Conservation (phyloP, 1,140 invertebrate genomes). For the Harpegnathos saltator region DNA sequence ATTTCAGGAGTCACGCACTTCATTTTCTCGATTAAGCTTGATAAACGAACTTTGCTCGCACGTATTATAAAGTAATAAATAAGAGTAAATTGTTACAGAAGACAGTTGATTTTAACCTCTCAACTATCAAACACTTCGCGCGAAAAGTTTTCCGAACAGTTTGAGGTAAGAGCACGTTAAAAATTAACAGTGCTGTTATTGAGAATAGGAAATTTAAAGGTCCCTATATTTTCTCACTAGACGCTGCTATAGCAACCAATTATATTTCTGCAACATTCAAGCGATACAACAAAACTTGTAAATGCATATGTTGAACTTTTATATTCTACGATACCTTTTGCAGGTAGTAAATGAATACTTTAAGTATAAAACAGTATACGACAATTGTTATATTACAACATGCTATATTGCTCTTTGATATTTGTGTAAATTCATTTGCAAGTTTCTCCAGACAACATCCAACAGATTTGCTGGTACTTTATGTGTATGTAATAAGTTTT, state of each 20-base stretch:
- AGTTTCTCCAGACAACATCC: constrained; percentile 79
- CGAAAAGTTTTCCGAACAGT: constrained; percentile 25
- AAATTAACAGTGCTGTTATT: background rate
- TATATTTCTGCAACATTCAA: background rate
- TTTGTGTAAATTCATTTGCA: constrained; percentile 82
- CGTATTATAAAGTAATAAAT: background rate
- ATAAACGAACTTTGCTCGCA: constrained; percentile 73
- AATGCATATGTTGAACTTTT: background rate
- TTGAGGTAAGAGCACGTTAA: background rate
- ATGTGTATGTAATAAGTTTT: constrained; percentile 78
- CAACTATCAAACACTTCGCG: constrained; percentile 55
- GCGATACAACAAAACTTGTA: background rate
- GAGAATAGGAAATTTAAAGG: background rate
- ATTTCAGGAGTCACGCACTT: constrained; percentile 98
- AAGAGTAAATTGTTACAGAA: background rate
- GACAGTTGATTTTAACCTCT: constrained; percentile 41
- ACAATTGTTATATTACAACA: constrained; percentile 81
- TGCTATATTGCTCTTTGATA: constrained; percentile 81
- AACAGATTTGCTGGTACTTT: constrained; percentile 81
- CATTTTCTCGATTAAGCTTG: constrained; percentile 87
- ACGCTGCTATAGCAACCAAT: background rate
- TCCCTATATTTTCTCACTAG: background rate
- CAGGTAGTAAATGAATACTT: constrained; percentile 79
- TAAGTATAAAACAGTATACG: constrained; percentile 81
- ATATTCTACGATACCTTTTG: background rate